A percentile compares a stretch with the other conserved stretches of the same genome.
phyloP scores from a whole-genome alignment of 2,797 vertebrate genomes.

The Pseudopleuronectes americanus region DNA sequence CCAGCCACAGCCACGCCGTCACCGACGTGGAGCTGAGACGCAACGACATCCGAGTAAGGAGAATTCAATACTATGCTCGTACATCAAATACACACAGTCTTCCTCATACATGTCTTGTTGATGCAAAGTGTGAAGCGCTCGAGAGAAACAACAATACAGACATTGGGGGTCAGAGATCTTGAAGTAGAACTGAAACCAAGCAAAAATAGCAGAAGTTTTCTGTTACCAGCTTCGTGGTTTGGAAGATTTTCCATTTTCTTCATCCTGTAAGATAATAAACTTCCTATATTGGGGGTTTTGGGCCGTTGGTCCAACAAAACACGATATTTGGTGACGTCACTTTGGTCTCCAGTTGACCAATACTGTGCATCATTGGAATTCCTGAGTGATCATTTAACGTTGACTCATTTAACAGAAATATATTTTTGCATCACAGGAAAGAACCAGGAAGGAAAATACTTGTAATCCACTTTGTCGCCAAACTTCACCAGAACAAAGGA shows the following conservation, averaged over 20 bases:
- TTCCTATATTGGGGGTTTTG: background rate
- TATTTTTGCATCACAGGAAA: too few species aligned
- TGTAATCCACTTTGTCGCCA: slow-evolving; percentile 5
- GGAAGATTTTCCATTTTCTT: slow-evolving; percentile 1
- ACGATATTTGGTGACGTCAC: background rate
- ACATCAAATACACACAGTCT: slow-evolving; percentile 1
- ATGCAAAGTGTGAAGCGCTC: background rate
- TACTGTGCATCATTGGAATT: slow-evolving; percentile 21
- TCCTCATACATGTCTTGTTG: background rate
- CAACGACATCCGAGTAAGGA: slow-evolving; percentile 97
- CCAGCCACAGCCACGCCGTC: slow-evolving; percentile 96
- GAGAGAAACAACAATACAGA: background rate
- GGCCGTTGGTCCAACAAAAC: slow-evolving; percentile 3
- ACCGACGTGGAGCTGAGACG: slow-evolving; percentile 97
- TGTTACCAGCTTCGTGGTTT: background rate
- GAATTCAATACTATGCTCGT: background rate
- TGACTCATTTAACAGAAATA: too few species aligned
- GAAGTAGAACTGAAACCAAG: background rate
- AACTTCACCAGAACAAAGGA: slow-evolving; percentile 34
- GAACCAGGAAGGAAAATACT: too few species aligned
- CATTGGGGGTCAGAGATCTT: background rate
- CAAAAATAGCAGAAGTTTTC: background rate
- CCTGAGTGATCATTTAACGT: slow-evolving; percentile 7
- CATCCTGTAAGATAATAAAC: background rate
- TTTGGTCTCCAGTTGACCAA: background rate